Percentiles rank a stretch among this genome's conserved stretches.
phyloP scores from a whole-genome alignment of 2,113 vertebrate genomes.

The Pelecanus crispus region DNA sequence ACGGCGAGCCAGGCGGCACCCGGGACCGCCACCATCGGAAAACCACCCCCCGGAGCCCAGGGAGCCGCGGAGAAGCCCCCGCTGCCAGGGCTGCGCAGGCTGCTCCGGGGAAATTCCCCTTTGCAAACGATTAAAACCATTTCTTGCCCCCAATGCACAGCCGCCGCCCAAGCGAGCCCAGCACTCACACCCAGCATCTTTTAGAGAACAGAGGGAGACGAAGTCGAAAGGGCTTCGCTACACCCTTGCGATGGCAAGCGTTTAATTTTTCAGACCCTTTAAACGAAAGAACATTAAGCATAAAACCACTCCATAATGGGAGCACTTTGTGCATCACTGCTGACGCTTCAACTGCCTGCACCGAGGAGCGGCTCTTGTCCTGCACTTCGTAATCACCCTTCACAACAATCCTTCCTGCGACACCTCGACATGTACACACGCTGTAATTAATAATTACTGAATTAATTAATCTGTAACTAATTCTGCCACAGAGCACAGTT shows the following conservation, averaged over 20 bases:
- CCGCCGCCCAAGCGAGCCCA: fast-evolving
- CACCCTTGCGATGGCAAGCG: not conserved
- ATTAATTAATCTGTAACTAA: not conserved
- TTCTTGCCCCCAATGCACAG: not conserved
- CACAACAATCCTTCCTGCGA: not conserved
- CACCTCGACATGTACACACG: not conserved
- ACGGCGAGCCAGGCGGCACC: not conserved
- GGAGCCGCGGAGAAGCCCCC: not conserved
- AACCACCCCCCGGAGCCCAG: not conserved
- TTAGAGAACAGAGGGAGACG: not conserved
- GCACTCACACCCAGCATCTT: not conserved
- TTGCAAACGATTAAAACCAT: not conserved
- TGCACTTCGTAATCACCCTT: not conserved
- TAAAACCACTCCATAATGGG: not conserved
- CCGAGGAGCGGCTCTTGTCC: not conserved
- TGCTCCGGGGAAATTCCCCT: not conserved
- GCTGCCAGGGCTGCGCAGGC: no score
- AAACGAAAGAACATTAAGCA: not conserved
- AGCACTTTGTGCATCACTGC: not conserved
- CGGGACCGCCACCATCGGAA: not conserved
- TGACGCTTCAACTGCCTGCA: not conserved
- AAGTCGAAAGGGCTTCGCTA: not conserved
- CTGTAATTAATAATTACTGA: not conserved
- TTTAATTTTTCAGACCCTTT: constrained; percentile 40
- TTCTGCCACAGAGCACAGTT: not conserved